phyloP scores from a whole-genome alignment of 1,140 invertebrate species.

The Hyles euphorbiae region DNA sequence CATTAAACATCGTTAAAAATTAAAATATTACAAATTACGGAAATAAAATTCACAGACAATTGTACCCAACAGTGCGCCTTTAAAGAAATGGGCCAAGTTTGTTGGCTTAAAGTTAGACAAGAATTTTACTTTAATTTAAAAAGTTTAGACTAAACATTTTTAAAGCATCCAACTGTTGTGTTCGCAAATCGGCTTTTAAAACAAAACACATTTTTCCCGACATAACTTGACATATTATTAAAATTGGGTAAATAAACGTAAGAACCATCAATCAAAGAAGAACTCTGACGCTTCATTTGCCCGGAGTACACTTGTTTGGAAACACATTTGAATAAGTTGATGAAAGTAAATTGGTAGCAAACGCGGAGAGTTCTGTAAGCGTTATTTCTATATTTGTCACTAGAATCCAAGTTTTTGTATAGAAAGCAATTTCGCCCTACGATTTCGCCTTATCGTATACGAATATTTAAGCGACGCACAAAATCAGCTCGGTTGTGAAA shows the following conservation, averaged over 20 bases:
- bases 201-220: conserved; percentile 9
- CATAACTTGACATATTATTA: neutral
- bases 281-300: neutral
- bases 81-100: conserved; percentile 16
- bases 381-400: too few relatives aligned
- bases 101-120: conserved; percentile 12
- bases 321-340: too few relatives aligned
- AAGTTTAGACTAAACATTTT: conserved; percentile 16
- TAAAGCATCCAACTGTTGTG: conserved; percentile 10
- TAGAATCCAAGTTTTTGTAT: conserved; percentile 3
- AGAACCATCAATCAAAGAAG: too few relatives aligned
- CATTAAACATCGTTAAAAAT: neutral
- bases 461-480: conserved; percentile 7
- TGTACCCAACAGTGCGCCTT: conserved; percentile 12
- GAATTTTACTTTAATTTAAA: conserved; percentile 20
- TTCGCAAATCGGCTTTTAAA: conserved; percentile 8
- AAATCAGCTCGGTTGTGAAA: conserved; percentile 17
- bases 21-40: conserved; percentile 2
- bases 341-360: too few relatives aligned
- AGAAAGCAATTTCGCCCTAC: conserved; percentile 11
- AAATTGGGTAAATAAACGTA: neutral
- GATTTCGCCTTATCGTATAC: conserved; percentile 12
- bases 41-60: conserved; percentile 11
- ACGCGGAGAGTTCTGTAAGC: too few relatives aligned
- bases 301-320: too few relatives aligned